A percentile compares a stretch with the other conserved stretches of the same genome.
Evolutionary conservation across 2,888 invertebrate genomes (phyloP).

Genomic region (Dynastes hyllus): DNA sequence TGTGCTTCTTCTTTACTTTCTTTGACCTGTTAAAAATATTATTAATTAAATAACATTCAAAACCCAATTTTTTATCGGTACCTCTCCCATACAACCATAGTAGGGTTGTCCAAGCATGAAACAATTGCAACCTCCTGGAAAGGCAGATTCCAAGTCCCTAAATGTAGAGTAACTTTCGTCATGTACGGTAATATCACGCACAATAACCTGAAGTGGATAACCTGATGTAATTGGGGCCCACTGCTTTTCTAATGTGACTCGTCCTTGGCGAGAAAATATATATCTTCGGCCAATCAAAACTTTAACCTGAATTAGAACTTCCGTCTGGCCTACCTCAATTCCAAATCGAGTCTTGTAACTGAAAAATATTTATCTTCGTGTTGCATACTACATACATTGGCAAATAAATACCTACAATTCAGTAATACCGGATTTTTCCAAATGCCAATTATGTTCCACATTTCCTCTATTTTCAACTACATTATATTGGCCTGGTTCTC

Average conservation of each 20-base stretch:
- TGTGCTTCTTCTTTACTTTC: constrained; percentile 73
- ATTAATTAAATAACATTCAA: no score
- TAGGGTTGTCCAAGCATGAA: constrained; percentile 87
- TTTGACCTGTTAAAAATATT: constrained; percentile 71
- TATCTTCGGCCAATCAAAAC: constrained; percentile 82
- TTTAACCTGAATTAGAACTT: constrained; percentile 81
- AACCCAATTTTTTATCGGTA: constrained; percentile 64
- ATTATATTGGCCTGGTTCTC: constrained; percentile 68
- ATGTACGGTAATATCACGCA: constrained; percentile 73
- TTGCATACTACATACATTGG: constrained; percentile 59
- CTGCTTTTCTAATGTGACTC: constrained; percentile 79
- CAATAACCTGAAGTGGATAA: constrained; percentile 82
- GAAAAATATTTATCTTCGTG: constrained; percentile 61
- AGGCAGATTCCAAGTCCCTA: constrained; percentile 77
- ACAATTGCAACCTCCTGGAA: constrained; percentile 78
- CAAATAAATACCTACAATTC: constrained; percentile 74
- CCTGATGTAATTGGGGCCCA: constrained; percentile 79
- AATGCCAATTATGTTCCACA: constrained; percentile 72
- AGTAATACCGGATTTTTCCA: constrained; percentile 73
- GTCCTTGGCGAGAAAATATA: constrained; percentile 75
- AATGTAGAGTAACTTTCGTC: constrained; percentile 69
- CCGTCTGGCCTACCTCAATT: constrained; percentile 82
- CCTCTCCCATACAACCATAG: constrained; percentile 87
- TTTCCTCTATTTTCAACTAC: constrained; percentile 72
- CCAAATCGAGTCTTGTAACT: constrained; percentile 84